A percentile compares a stretch with the other conserved stretches of the same genome.
phyloP scores from a whole-genome alignment of 1,140 invertebrate species.

The Zaprionus gabonicus region DNA sequence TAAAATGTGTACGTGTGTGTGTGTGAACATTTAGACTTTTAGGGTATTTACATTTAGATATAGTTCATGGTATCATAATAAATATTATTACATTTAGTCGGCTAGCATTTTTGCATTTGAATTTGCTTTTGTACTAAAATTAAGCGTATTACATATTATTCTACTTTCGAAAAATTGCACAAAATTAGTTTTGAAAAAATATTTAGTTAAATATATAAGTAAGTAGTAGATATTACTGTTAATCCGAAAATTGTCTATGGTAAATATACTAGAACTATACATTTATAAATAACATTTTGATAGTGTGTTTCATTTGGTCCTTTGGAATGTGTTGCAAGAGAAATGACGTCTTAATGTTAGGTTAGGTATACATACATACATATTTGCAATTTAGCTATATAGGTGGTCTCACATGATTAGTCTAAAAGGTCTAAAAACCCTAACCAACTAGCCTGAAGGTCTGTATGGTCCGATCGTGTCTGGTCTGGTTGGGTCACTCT shows the following conservation, averaged over 20 bases:
- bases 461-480: too few species aligned
- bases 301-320: conserved; percentile 63
- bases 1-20: conserved; percentile 29
- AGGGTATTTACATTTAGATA: conserved; percentile 35
- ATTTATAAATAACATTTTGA: conserved; percentile 46
- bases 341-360: conserved; percentile 62
- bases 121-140: conserved; percentile 72
- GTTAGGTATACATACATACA: conserved; percentile 12
- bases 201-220: conserved; percentile 10
- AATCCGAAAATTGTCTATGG: conserved; percentile 18
- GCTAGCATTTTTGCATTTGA: conserved; percentile 60
- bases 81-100: conserved; percentile 67
- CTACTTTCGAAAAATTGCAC: conserved; percentile 43
- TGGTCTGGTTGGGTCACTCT: not conserved
- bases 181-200: conserved; percentile 37
- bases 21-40: conserved; percentile 35
- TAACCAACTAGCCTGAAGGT: conserved; percentile 4
- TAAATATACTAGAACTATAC: conserved; percentile 29
- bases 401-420: conserved; percentile 48
- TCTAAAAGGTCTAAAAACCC: conserved; percentile 18
- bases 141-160: conserved; percentile 68
- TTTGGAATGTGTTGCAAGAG: conserved; percentile 75
- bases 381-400: conserved; percentile 39
- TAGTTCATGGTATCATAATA: conserved; percentile 52
- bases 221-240: conserved; percentile 15